Evolutionary conservation across 2,113 vertebrate genomes (phyloP), one percentile per base, ranked within the genome.

Genomic region (Corythaixoides concolor): DNA sequence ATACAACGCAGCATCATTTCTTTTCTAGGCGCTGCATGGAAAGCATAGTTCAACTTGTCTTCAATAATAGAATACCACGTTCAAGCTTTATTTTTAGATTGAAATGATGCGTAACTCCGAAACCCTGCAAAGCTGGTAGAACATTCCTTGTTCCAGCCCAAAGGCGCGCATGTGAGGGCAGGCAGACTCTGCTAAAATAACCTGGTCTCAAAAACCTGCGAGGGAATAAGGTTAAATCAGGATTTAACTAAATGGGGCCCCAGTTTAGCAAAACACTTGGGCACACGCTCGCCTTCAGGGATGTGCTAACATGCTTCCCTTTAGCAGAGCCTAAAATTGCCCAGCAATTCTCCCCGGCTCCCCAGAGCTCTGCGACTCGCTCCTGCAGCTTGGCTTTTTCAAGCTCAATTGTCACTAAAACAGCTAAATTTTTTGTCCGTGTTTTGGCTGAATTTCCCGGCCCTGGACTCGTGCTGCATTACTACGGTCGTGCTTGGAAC

Each of bases 401-500:
- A 37, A 80, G 32, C 12, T 2, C 4, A 67, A 43, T 15, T 39
- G n/a, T 39, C 76, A 64, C 18, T 35, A 43, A 56, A 86, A 15
- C 6, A 33, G 15, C 11, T 5, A 4, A 1, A 11, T 22, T 26
- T n/a, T 67, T 43, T 28, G n/a, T 8, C 59, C 0, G 0, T 0
- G 0, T 21, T 67, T 62, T 16, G 67, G 62, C 23, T 53, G 55
- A 45, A 58, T 50, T 76, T 70, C 20, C 35, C 17, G 4, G 45
- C 53, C 39, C 32, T 1, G 2, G 23, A 41, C 33, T 59, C 15
- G 2, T 0, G 2, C 58, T 41, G 62, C 39, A 6, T 9, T 12
- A 24, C 39, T 39, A 20, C 0, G 1, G 79, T 3, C 4, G 3
- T 59, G 64, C 28, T 88, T 30, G 80, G 64, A 66, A 49, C 1